These are phyloP conservation scores for Pachyramphus minor DNA, from an alignment of 2,113 vertebrate species.

Conservation along the genomic window DNA sequence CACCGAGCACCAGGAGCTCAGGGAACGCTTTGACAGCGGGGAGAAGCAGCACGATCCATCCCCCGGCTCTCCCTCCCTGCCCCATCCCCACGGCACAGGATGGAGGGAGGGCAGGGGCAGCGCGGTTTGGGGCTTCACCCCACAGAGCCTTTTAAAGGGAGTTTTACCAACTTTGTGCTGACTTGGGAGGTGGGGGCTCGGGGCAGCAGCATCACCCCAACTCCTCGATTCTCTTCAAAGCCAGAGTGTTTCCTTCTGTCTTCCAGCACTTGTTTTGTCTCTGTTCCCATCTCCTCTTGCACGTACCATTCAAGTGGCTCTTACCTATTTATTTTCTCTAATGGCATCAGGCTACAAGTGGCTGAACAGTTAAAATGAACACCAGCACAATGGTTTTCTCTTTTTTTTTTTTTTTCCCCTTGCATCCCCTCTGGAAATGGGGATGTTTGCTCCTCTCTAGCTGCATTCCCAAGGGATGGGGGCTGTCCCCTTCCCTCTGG, in stretches of 20 bases:
- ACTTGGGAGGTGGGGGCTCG: neutral
- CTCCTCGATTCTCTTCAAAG: neutral
- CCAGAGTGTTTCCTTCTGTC: neutral
- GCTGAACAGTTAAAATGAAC: slow-evolving; percentile 47
- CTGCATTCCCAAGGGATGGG: neutral
- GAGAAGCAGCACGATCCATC: neutral
- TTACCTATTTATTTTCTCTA: slow-evolving; percentile 47
- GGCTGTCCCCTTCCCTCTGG: neutral
- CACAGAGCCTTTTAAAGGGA: accelerated
- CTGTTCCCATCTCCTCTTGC: neutral
- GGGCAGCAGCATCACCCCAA: neutral
- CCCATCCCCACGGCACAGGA: accelerated
- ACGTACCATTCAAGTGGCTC: slow-evolving; percentile 39
- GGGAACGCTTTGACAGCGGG: neutral
- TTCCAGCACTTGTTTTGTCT: slow-evolving; percentile 16
- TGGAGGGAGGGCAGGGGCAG: neutral
- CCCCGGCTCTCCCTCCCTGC: neutral
- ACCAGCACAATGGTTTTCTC: neutral
- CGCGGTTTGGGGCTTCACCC: accelerated
- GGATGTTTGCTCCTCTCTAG: neutral
- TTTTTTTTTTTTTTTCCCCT: neutral
- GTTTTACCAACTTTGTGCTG: neutral
- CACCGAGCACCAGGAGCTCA: neutral
- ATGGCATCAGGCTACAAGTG: slow-evolving; percentile 56
- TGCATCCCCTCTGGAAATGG: neutral